Percentiles rank a stretch among this genome's conserved stretches.
Evolutionary conservation across 1,140 invertebrate genomes (phyloP).

Genomic region (Trinorchestia longiramus): DNA sequence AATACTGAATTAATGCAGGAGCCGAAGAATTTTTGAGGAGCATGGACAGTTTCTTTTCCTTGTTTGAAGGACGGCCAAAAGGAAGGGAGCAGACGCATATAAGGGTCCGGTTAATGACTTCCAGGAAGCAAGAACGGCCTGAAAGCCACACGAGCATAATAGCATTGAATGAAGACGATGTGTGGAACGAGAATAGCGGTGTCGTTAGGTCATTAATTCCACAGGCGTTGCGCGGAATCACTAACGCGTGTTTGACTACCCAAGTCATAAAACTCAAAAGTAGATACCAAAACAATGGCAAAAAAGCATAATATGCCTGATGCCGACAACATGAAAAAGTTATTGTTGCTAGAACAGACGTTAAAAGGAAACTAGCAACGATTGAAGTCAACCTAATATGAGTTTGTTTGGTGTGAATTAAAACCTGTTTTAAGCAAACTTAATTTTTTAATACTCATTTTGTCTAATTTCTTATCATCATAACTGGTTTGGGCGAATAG

Average conservation of each 20-base stretch:
- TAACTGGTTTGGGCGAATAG: not conserved
- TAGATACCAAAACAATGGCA: not conserved
- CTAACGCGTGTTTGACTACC: not conserved
- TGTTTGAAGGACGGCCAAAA: slow-evolving; percentile 48
- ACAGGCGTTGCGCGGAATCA: not conserved
- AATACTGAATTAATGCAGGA: slow-evolving; percentile 51
- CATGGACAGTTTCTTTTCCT: slow-evolving; percentile 31
- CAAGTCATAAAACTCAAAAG: not conserved
- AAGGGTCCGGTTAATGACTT: slow-evolving; percentile 50
- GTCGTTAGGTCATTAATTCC: not conserved
- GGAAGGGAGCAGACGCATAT: slow-evolving; percentile 32
- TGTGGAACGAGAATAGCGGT: not conserved
- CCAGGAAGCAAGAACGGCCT: not conserved
- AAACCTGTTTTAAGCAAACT: not conserved
- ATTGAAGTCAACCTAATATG: too few species aligned
- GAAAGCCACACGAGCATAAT: slow-evolving; percentile 26
- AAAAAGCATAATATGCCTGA: not conserved
- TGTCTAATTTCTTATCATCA: not conserved
- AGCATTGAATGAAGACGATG: slow-evolving; percentile 10
- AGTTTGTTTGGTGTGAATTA: not conserved
- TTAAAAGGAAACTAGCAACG: not conserved
- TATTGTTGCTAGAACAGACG: not conserved
- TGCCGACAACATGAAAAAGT: not conserved
- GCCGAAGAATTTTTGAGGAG: slow-evolving; percentile 39
- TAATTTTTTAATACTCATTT: not conserved